Evolutionary conservation across 2,797 vertebrate species (phyloP), one percentile per base, ranked within the genome.

Genomic region (Lindbergichthys nudifrons): DNA sequence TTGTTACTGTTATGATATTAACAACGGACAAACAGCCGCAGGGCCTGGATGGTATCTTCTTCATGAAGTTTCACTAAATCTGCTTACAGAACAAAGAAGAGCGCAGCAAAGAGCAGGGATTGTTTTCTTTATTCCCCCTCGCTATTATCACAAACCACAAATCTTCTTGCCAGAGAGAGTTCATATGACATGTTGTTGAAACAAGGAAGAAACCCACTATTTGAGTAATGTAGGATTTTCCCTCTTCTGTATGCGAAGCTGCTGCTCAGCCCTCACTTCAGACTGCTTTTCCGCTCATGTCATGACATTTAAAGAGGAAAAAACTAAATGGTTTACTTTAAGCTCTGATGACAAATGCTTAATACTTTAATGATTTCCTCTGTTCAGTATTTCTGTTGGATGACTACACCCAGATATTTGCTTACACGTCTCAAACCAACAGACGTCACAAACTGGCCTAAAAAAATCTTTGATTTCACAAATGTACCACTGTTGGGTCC

Each of bases 361-460:
- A 48, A 83, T 77, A 68, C 70, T 86, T 70, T 54, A 41, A 74
- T 74, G 70, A 77, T 85, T 79, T 67, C 95, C 83, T 94, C 78
- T 52, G 84, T 87, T 39, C 75, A 77, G 23, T 45, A 74, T 19
- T 85, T 73, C 0, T 95, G 92, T 26, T 8, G 77, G 77, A 96
- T 92, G 0, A 94, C 59, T 93, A 7, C 95, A 95, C 94, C 93
- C 93, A 26, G 95, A 95, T 32, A 92, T 60, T 23, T 72, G 76
- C 88, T 92, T 94, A 76, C 92, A 95, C 77, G 92, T 94, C 41
- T 93, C 32, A 3, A 93, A 96, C 90, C 96, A 96, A 77, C 94
- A 92, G 16, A 92, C 54, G 50, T 96, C 91, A 74, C 94, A 94
- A 46, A 96, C 74, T 0, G 95, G 94, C 18, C 92, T 93, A 79